Base-by-base conservation (phyloP, 2,113 vertebrate species). In the Forbesichthys agassizii region DNA sequence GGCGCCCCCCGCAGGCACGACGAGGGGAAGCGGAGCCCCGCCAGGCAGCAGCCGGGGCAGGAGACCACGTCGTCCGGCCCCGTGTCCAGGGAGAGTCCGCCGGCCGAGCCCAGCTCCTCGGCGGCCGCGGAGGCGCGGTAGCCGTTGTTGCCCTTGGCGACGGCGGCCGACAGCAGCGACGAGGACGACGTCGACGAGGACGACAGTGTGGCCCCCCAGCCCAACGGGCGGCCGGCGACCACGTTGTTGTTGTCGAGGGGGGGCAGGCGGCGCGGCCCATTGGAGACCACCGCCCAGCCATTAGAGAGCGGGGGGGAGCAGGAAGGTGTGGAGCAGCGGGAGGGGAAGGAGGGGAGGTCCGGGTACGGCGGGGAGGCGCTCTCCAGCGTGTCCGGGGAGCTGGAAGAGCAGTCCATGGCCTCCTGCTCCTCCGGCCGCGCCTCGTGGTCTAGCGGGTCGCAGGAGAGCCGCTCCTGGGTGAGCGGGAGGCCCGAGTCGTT, bases 11-110 rank as follows among this genome's bases (percentile, higher is more conserved):
- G 92, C 68, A 94, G 92, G 84, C 96, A 99, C 71, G 97, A 13
- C 0, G 96, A 96, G 18, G 95, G 84, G 20, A 98, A 94, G 69
- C 94, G 94, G 66, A 98, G 93, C 56, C 95, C 91, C 0, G 93
- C 89, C 0, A 97, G 88, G 83, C 96, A 98, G 90, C 96, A 98
- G 75, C 94, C 92, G 0, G 97, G 95, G 66, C 96, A 98, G 33
- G 95, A 92, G 71, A 98, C 88, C 36, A 94, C 93, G 68, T 98
- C 96, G 0, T 97, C 96, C 20, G 95, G 93, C 27, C 27, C 27
- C 27, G 27, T 2, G 86, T 98, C 97, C 79, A 60, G 83, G 48
- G 73, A 91, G 76, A 2, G 82, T 6, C 51, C 90, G 9, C 33
- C 93, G 89, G 8, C 88, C 4, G 89, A 91, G 52, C 84, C 80